Evolutionary conservation across 2,113 vertebrate genomes (phyloP).

Genomic region (Rostratula benghalensis): DNA sequence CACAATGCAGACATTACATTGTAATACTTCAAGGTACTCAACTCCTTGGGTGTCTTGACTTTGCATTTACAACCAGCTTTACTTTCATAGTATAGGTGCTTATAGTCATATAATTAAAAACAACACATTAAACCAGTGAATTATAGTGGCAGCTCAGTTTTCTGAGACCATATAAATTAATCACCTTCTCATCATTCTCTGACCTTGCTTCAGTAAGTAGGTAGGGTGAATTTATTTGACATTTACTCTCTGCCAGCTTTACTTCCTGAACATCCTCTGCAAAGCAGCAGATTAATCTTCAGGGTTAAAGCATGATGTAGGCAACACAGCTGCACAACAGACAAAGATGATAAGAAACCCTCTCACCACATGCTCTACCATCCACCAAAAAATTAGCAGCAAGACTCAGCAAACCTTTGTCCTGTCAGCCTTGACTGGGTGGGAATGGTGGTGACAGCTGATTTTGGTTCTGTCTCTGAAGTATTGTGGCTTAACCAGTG

Average conservation of each 20-base stretch:
- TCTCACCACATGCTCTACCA: not conserved
- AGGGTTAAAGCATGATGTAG: conserved; percentile 31
- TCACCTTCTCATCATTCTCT: not conserved
- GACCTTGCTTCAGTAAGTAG: conserved; percentile 52
- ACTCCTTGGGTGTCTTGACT: not conserved
- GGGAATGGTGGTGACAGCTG: not conserved
- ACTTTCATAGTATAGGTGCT: not conserved
- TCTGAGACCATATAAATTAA: conserved; percentile 42
- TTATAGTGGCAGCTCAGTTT: not conserved
- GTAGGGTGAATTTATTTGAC: conserved; percentile 45
- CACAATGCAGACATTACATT: not conserved
- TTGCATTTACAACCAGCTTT: not conserved
- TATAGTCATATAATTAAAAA: not conserved
- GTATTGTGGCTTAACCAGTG: not conserved
- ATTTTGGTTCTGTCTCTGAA: not conserved
- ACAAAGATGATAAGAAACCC: not conserved
- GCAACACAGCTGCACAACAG: not conserved
- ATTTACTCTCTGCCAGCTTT: conserved; percentile 17
- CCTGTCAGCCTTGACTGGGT: not conserved
- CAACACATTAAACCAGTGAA: not conserved
- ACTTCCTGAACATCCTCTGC: conserved; percentile 11
- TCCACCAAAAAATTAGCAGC: not conserved
- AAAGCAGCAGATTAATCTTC: conserved; percentile 42
- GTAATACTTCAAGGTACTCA: not conserved
- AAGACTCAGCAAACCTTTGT: not conserved